phyloP scores from a whole-genome alignment of 2,113 vertebrate genomes.

The Oreotragus oreotragus region DNA sequence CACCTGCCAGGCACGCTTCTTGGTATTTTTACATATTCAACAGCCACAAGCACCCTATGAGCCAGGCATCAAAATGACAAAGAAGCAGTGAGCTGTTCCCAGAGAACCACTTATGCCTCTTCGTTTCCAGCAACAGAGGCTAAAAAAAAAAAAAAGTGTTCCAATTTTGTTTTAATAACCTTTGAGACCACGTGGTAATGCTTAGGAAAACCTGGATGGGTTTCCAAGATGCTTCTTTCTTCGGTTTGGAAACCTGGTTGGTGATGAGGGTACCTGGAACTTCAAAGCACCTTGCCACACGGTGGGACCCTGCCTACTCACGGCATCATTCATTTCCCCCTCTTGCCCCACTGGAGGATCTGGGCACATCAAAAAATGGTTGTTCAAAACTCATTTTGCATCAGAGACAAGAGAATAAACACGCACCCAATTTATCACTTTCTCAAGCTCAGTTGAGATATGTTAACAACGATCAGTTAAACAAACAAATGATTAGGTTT shows the following conservation, averaged over 20 bases:
- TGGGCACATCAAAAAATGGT: neutral
- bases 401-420: conserved; percentile 4
- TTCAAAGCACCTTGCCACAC: neutral
- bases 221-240: neutral
- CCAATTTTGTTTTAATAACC: neutral
- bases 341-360: neutral
- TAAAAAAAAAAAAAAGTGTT: neutral
- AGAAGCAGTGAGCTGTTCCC: neutral
- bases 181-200: neutral
- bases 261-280: neutral
- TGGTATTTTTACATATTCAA: neutral
- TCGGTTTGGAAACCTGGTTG: neutral
- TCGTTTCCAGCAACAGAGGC: neutral
- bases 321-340: neutral
- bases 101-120: neutral
- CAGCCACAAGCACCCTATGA: neutral
- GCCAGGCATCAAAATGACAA: neutral
- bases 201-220: neutral
- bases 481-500: conserved; percentile 29
- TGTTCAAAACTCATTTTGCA: conserved; percentile 16
- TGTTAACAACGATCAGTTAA: neutral
- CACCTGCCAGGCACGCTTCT: neutral
- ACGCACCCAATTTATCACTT: neutral
- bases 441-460: neutral
- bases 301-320: neutral